A percentile compares a stretch with the other conserved stretches of the same genome.
These are phyloP conservation scores for Napeogenes sylphis DNA, from an alignment of 2,888 invertebrate genomes.

Conservation along the genomic window DNA sequence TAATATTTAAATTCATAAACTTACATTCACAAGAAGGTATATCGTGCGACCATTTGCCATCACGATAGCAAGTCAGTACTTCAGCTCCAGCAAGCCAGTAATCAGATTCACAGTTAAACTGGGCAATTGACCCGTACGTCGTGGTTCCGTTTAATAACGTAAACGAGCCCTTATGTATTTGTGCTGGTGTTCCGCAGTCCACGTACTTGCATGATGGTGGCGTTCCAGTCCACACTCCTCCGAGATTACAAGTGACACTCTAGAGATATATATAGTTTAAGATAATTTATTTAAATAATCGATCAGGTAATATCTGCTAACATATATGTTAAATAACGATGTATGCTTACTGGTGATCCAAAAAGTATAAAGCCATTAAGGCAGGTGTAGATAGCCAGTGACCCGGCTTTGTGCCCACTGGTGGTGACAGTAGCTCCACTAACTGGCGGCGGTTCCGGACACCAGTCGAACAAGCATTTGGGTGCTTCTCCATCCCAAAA, in stretches of 20 bases:
- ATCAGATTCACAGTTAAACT: slow-evolving; percentile 88
- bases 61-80: slow-evolving; percentile 84
- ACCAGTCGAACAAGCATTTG: slow-evolving; percentile 91
- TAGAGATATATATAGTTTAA: slow-evolving; percentile 44
- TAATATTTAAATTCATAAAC: slow-evolving; percentile 36
- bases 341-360: slow-evolving; percentile 83
- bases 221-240: slow-evolving; percentile 89
- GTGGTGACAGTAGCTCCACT: slow-evolving; percentile 85
- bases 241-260: slow-evolving; percentile 89
- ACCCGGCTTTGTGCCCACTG: slow-evolving; percentile 86
- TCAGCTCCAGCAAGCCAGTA: slow-evolving; percentile 89
- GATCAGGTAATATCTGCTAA: neutral
- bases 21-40: slow-evolving; percentile 91
- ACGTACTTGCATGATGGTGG: slow-evolving; percentile 91
- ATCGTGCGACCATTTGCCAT: slow-evolving; percentile 92
- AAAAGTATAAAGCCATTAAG: slow-evolving; percentile 90
- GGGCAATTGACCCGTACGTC: slow-evolving; percentile 86
- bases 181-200: slow-evolving; percentile 89
- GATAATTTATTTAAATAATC: neutral
- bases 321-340: neutral
- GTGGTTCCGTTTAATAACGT: slow-evolving; percentile 87
- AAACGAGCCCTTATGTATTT: slow-evolving; percentile 86
- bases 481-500: slow-evolving; percentile 88
- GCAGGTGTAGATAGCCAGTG: slow-evolving; percentile 88
- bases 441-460: slow-evolving; percentile 88